Base-by-base conservation (phyloP, 2,888 invertebrate species). In the Caenorhabditis wallacei region DNA sequence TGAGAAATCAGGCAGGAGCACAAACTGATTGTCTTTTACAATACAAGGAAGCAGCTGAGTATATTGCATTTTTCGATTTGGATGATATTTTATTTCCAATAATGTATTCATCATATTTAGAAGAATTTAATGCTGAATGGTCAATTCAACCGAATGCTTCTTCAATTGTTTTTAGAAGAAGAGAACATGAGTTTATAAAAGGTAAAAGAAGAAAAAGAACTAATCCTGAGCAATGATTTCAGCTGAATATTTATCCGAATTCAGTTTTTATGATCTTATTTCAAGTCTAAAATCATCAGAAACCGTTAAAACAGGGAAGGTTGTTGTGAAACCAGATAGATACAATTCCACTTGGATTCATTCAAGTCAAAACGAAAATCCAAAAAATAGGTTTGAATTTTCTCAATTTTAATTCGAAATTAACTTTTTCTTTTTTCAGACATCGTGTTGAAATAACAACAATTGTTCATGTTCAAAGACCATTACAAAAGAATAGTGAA, bases 1-100 rank as follows among this genome's bases (percentile, higher is more conserved):
- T 84, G 74, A 72, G 86, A 22, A 82, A 82, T 70, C 86, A 86
- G 40, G 85, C 85, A 16, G 84, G 84, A n/a, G 85, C 40, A 40
- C 40, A 85, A 59, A 81, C 84, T 0, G 84, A 85, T 57, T 85
- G 85, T 61, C 51, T 85, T 18, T 53, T 85, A 16, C 80, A 85
- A 54, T 84, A 85, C 35, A 85, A 85, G 79, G 83, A 86, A 64
- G 78, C 71, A 18, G 83, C 83, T 10, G 61, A 75, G 7, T 86
- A 78, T 57, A 76, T 86, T 37, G 80, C 84, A 8, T 86, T 86
- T 40, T 76, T 86, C 18, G 86, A 86, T 46, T 61, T 86, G 63
- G 86, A 86, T 61, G 86, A 86, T 26, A 81, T 86, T 43, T 20
- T 86, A 7, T 74, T 86, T 35, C 86, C 86, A 0, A 79, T 80